Evolutionary conservation across 2,113 vertebrate species (phyloP), one percentile per base, ranked within the genome.

Genomic region (Lepidothrix coronata): DNA sequence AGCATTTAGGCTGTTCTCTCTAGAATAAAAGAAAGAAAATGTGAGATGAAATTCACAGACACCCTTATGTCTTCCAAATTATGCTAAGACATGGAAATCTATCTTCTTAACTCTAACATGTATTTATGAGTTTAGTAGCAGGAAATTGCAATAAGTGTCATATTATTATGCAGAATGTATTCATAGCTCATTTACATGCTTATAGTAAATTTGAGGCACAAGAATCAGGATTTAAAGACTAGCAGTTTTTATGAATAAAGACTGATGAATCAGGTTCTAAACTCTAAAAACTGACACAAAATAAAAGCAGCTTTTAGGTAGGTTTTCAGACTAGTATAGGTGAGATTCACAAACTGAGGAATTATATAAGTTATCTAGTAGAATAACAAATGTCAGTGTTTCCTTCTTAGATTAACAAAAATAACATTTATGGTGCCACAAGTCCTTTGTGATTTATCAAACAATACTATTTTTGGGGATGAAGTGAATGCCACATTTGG

Each of bases 351-450:
- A 95, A 85, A 84, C 33, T 71, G 39, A 25, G 33, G 16, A 88
- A 95, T 62, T 58, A 67, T 87, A 58, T 94, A 89, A 95, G 37
- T 91, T 97, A 79, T 91, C 88, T 96, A 61, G 51, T 96, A 91
- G 94, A 97, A 96, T 96, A 97, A 96, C 72, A 76, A 77, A 88
- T 96, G 93, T 89, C 79, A 93, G 74, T 84, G 84, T 95, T 97
- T 98, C 96, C 97, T 97, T 95, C 96, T 98, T 97, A 97, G 92
- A 97, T 98, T 97, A 97, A 97, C 93, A 97, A 97, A 98, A 98
- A 91, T 97, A 97, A 97, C 95, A 89, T 97, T 97, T 97, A 68
- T 76, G 81, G 94, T 97, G 93, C 97, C 94, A 78, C 55, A 97
- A 95, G 85, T 97, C 87, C 91, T 97, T 96, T 93, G 95, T 81